Base-by-base conservation (phyloP, 1,140 invertebrate genomes). In the Bradysia coprophila region DNA sequence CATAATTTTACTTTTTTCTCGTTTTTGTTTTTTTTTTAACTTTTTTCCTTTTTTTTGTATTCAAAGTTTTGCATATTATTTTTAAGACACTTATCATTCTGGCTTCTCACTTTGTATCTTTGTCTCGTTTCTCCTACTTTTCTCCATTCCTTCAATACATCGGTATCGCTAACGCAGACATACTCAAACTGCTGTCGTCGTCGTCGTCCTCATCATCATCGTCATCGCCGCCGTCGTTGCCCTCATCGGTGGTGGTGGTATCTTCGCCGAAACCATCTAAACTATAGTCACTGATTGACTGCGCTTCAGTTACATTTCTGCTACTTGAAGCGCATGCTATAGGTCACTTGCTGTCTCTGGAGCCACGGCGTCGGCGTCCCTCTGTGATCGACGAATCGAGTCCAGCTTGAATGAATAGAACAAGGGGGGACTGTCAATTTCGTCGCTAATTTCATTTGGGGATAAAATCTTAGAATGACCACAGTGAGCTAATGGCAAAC, bases 331-430 rank as follows among this genome's bases (percentile, higher is more conserved):
- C 42, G 47, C 53, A 51, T 51, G 48, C 57, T 56, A 59, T 61
- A 51, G 64, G 69, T 72, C 70, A 72, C 69, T 72, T 72, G 59
- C 64, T 67, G 54, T 71, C 68, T 52, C 68, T 66, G 37, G 68
- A 71, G 15, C 57, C 54, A 45, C 69, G 65, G 54, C 68, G 62
- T 45, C 56, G 52, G 13, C 52, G 55, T 52, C 52, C 55, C 51
- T 59, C 57, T 43, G 55, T 49, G 21, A 9, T 19, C 4, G 18
- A 6, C 4, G 23, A 13, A 22, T 41, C 23, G n/a, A 41, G 15
- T 16, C 28, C 23, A 40, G n/a, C 16, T 40, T 5, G 10, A 43
- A 49, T 40, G 33, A 44, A 36, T 47, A 40, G 21, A 38, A 24
- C 46, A 47, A 8, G 41, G 21, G 22, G 32, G 31, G 11, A 23